Conservation (phyloP, 2,797 vertebrate species). For the Enteromius mattozi region DNA sequence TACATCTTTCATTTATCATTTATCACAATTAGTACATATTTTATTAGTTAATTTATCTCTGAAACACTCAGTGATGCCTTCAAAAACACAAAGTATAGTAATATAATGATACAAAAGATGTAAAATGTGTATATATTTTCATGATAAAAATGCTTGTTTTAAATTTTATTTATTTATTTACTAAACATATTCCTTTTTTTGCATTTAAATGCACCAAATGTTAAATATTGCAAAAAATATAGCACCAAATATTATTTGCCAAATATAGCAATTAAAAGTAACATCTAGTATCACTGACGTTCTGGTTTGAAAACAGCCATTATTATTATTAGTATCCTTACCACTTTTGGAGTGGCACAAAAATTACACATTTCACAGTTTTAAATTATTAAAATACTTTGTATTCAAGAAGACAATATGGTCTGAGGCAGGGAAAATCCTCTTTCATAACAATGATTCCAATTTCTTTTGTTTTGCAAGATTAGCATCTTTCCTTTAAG, state of each 20-base stretch:
- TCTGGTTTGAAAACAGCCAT: not conserved
- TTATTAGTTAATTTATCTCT: not conserved
- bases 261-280: not conserved
- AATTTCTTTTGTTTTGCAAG: slow-evolving; percentile 33
- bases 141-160: not conserved
- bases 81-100: not conserved
- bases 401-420: slow-evolving; percentile 23
- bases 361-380: not conserved
- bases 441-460: slow-evolving; percentile 21
- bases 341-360: not conserved
- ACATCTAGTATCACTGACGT: not conserved
- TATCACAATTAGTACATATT: not conserved
- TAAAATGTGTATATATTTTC: not conserved
- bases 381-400: slow-evolving; percentile 10
- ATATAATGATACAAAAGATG: not conserved
- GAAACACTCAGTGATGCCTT: not conserved
- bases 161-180: too few species aligned
- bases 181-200: too few species aligned
- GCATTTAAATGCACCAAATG: too few species aligned
- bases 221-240: too few species aligned
- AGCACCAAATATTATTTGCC: too few species aligned
- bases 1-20: not conserved
- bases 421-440: slow-evolving; percentile 14
- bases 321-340: not conserved
- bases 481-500: slow-evolving; percentile 35